Evolutionary conservation across 2,888 invertebrate genomes (phyloP), one percentile per base, ranked within the genome.

Genomic region (Nipponacmea schrenckii): DNA sequence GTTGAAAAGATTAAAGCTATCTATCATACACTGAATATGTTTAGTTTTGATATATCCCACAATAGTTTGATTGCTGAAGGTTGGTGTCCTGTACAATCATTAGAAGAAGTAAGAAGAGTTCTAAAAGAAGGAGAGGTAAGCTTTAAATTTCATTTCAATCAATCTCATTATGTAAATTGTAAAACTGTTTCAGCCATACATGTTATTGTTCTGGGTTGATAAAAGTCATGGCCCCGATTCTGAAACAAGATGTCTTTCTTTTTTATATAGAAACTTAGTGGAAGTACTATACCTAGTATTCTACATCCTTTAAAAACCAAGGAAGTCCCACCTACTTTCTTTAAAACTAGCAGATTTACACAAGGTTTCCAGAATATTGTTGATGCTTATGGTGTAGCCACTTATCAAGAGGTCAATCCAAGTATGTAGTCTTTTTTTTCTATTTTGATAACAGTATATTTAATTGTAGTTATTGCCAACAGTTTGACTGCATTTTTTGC

Each of bases 1-100:
- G 97, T 97, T 68, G 94, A 96, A 86, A 98, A 99, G 91, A 98
- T 98, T 88, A 98, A 98, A 90, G 98, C 98, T 31, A 98, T 98
- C 88, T 99, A 98, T 90, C 96, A 97, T 90, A 98, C 97, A 0
- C 90, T 99, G 85, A 99, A 99, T 91, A 92, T 98, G 86, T 98
- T 98, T 92, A 98, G 98, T 90, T 91, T 98, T 92, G 98, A 98
- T 89, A 97, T 98, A 20, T 98, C 98, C 0, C 97, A 97, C 89
- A 98, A 98, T 90, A 98, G 97, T 89, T 92, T 98, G 84, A 98
- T 99, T 86, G 98, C 98, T 15, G 98, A 99, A 90, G 97, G 98
- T 89, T 99, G 96, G 98, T 96, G 95, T 86, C 98, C 95, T 10
- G 93, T 94, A 4, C 90, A 94, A 70, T 96, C 96, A 84, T 90